phyloP scores from a whole-genome alignment of 2,888 invertebrate genomes.

The Diaphora mendica region DNA sequence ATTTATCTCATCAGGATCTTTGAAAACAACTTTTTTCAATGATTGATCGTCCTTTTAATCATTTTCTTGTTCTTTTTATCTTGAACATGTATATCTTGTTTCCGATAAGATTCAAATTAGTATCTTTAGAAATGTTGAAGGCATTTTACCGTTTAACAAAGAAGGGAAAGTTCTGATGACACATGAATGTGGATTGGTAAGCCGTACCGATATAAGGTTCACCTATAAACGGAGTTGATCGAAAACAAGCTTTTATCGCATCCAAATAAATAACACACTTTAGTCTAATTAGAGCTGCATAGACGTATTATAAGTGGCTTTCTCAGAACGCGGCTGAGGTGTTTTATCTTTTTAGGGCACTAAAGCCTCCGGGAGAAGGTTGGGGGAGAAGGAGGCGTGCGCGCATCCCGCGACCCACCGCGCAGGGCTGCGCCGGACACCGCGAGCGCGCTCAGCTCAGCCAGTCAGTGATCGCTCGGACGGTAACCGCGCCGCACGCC shows the following conservation, averaged over 20 bases:
- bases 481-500: slow-evolving; percentile 69
- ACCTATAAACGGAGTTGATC: slow-evolving; percentile 39
- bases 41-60: slow-evolving; percentile 11
- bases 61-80: slow-evolving; percentile 5
- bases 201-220: slow-evolving; percentile 13
- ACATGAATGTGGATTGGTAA: slow-evolving; percentile 28
- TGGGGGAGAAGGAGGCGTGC: slow-evolving; percentile 57
- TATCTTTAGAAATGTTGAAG: slow-evolving; percentile 8
- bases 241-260: slow-evolving; percentile 50
- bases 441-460: slow-evolving; percentile 31
- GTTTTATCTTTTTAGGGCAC: slow-evolving; percentile 57
- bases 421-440: slow-evolving; percentile 23
- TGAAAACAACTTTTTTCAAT: slow-evolving; percentile 26
- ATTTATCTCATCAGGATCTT: slow-evolving; percentile 21
- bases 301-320: slow-evolving; percentile 56
- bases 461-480: slow-evolving; percentile 75
- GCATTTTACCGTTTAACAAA: slow-evolving; percentile 2
- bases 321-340: slow-evolving; percentile 70
- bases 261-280: slow-evolving; percentile 70
- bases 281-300: slow-evolving; percentile 64
- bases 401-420: slow-evolving; percentile 44
- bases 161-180: slow-evolving; percentile 23
- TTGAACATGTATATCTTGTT: slow-evolving; percentile 2
- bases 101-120: slow-evolving; percentile 15
- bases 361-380: slow-evolving; percentile 67